These are phyloP conservation scores for Aplodontia rufa DNA, from an alignment of 2,113 vertebrate genomes.

Conservation along the genomic window DNA sequence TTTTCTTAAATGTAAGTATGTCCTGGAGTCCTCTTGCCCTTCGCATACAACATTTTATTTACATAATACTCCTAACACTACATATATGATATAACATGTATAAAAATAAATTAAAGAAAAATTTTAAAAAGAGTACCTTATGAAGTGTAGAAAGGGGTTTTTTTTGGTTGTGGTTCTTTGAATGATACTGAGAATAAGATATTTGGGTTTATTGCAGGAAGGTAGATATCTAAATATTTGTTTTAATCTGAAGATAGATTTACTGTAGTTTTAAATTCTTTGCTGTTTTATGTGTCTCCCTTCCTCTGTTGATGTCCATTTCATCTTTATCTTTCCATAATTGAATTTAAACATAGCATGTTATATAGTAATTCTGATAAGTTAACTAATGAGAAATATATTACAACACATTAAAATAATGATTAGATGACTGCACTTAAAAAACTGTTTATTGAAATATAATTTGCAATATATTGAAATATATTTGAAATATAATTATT, in stretches of 20 bases:
- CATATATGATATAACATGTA: not conserved
- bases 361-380: not conserved
- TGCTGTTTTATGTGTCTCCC: too few species aligned
- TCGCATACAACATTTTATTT: slow-evolving; percentile 35
- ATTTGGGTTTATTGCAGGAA: slow-evolving; percentile 11
- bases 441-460: not conserved
- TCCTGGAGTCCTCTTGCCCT: not conserved
- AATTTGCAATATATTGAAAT: not conserved
- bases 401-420: slow-evolving; percentile 40
- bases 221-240: not conserved
- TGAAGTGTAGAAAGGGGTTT: not conserved
- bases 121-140: not conserved
- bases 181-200: not conserved
- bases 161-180: slow-evolving; percentile 5
- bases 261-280: slow-evolving; percentile 38
- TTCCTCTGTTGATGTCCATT: too few species aligned
- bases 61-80: not conserved
- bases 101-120: slow-evolving; percentile 46
- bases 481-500: not conserved
- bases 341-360: too few species aligned
- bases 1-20: not conserved
- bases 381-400: slow-evolving; percentile 43
- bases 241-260: slow-evolving; percentile 44
- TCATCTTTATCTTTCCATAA: too few species aligned
- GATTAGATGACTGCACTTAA: slow-evolving; percentile 27